A percentile compares a stretch with the other conserved stretches of the same genome.
These are phyloP conservation scores for Tetramorium parvispinum DNA, from an alignment of 1,140 invertebrate genomes.

Conservation along the genomic window DNA sequence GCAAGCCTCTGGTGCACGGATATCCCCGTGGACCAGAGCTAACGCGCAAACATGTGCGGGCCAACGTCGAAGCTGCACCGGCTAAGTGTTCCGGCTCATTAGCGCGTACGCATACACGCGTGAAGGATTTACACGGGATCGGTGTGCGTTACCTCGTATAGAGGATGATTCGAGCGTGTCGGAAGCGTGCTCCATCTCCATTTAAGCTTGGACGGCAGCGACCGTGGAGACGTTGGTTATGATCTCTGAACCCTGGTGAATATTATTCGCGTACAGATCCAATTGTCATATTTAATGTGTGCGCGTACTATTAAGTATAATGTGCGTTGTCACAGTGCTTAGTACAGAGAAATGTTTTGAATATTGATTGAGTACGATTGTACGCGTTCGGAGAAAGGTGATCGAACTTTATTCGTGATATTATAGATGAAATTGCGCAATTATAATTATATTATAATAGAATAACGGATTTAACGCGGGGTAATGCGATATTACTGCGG, in stretches of 20 bases:
- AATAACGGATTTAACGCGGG: background rate
- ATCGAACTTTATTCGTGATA: background rate
- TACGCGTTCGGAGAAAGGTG: no score
- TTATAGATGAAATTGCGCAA: background rate
- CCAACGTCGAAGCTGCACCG: conserved; percentile 61
- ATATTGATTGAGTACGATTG: background rate
- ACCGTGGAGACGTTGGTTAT: conserved; percentile 2
- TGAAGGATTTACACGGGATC: conserved; percentile 78
- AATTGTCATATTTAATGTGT: background rate
- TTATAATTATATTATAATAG: background rate
- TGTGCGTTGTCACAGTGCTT: background rate
- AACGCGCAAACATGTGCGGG: conserved; percentile 72
- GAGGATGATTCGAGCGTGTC: conserved; percentile 15
- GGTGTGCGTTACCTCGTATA: conserved; percentile 12
- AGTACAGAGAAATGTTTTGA: background rate
- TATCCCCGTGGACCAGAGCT: conserved; percentile 67
- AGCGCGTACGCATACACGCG: conserved; percentile 77
- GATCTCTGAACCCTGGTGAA: background rate
- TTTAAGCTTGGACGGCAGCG: conserved; percentile 7
- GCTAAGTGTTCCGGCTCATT: conserved; percentile 80
- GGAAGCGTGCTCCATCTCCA: conserved; percentile 35
- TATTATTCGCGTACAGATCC: background rate
- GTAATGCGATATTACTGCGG: background rate
- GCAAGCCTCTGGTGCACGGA: background rate
- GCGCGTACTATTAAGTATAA: background rate